Conservation (phyloP, 2,113 vertebrate species). For the Mesembrinibis cayennensis region DNA sequence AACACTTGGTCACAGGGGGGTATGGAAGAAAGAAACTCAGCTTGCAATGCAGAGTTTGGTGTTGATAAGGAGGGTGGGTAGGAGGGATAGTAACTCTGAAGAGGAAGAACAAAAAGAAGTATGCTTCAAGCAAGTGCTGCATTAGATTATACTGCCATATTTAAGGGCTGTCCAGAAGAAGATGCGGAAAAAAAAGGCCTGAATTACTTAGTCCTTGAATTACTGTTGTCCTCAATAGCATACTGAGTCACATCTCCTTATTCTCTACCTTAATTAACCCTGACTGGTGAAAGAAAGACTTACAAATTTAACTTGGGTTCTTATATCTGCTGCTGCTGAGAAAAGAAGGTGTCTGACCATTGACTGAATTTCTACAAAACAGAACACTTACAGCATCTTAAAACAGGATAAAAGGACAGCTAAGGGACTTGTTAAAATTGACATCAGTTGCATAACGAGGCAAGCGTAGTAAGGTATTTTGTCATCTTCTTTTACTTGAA, state of each 20-base stretch:
- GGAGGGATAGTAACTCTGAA: neutral
- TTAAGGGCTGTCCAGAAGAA: neutral
- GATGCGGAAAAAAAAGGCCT: accelerated
- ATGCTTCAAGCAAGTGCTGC: neutral
- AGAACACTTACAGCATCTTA: neutral
- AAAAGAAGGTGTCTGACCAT: neutral
- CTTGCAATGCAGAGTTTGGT: neutral
- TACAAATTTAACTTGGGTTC: neutral
- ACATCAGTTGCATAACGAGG: neutral
- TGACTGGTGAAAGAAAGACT: neutral
- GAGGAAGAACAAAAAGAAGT: neutral
- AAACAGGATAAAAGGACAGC: neutral
- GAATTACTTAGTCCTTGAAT: neutral
- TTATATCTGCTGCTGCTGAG: neutral
- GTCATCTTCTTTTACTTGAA: neutral
- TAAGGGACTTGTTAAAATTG: neutral
- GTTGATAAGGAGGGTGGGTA: neutral
- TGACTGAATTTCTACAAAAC: neutral
- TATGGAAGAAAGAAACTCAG: neutral
- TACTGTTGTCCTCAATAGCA: neutral
- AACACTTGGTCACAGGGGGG: neutral
- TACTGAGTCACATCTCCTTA: neutral
- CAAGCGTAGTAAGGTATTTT: neutral
- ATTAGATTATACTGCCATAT: neutral
- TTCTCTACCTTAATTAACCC: neutral